A percentile compares a stretch with the other conserved stretches of the same genome.
These are phyloP conservation scores for Mactromeris polynyma DNA, from an alignment of 2,888 invertebrate species.

Conservation along the genomic window DNA sequence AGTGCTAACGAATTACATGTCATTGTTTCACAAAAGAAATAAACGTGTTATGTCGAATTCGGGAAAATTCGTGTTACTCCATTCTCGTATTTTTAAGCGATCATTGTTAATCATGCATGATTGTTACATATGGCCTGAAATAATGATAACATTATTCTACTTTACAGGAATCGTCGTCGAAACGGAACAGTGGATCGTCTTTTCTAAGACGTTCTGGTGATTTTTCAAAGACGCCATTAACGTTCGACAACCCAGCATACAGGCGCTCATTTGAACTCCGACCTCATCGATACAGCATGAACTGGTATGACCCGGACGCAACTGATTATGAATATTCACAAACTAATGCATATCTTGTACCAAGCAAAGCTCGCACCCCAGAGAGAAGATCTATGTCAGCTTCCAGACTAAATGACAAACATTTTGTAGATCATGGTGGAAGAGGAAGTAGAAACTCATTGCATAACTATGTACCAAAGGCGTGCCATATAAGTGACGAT, in stretches of 20 bases:
- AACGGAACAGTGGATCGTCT: constrained; percentile 39
- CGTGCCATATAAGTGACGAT: constrained; percentile 24
- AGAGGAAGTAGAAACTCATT: constrained; percentile 12
- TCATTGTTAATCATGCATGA: no score
- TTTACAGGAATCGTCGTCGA: constrained; percentile 23
- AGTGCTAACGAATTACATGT: not conserved
- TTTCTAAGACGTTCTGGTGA: constrained; percentile 44
- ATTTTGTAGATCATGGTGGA: not conserved
- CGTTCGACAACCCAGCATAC: constrained; percentile 57
- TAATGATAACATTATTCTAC: not conserved
- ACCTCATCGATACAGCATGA: constrained; percentile 36
- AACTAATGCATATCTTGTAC: constrained; percentile 54
- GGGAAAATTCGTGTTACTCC: not conserved
- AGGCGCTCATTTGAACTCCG: constrained; percentile 52
- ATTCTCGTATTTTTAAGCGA: no score
- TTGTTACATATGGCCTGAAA: no score
- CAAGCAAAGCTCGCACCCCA: constrained; percentile 32
- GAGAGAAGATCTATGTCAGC: constrained; percentile 46
- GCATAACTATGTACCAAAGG: constrained; percentile 41
- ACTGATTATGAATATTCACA: constrained; percentile 51
- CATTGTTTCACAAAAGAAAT: not conserved
- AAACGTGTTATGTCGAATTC: not conserved
- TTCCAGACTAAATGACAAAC: constrained; percentile 36
- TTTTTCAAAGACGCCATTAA: constrained; percentile 30
- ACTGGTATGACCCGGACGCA: constrained; percentile 62